Evolutionary conservation across 2,113 vertebrate genomes (phyloP), one percentile per base, ranked within the genome.

Genomic region (Stigmatopora nigra): DNA sequence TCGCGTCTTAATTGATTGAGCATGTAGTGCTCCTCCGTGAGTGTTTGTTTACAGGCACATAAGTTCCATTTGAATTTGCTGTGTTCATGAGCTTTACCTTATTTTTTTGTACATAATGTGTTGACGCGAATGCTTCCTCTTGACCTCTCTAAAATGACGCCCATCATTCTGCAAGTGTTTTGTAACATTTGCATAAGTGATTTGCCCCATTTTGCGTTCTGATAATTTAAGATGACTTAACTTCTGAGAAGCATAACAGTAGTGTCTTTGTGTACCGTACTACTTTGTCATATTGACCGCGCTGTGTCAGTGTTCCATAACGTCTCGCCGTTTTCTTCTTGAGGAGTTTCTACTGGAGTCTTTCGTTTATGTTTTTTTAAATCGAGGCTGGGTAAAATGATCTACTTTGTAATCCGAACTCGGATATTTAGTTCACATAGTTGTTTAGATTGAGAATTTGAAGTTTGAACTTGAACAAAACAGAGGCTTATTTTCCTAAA

Each of bases 241-340:
- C 71, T 80, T 85, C 77, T 82, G 79, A 78, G 67, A 82, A 80
- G 82, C 79, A 65, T 76, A 80, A 80, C 48, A 57, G 75, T 69
- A 67, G 74, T 89, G 87, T 87, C 65, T 79, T 51, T 62, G 70
- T 86, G 73, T 85, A 74, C 79, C 85, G 73, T 85, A 73, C 78
- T 76, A 64, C 58, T 79, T 75, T 87, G 76, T 83, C 80, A 78
- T 75, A 69, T 84, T 87, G 85, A 81, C 85, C 62, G 74, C 81
- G 71, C 69, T 70, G 70, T 76, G 57, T 72, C 55, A 77, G 67
- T 75, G 65, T 63, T 70, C 68, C 63, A 71, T 72, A 75, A 19
- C 14, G n/a, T 65, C 47, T 64, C 59, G 25, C 46, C 53, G 58
- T 73, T 59, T 59, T 69, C 52, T 62, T 70, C 14, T 68, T 59